Base-by-base conservation (phyloP, 2,113 vertebrate species). In the Misgurnus mizolepis region DNA sequence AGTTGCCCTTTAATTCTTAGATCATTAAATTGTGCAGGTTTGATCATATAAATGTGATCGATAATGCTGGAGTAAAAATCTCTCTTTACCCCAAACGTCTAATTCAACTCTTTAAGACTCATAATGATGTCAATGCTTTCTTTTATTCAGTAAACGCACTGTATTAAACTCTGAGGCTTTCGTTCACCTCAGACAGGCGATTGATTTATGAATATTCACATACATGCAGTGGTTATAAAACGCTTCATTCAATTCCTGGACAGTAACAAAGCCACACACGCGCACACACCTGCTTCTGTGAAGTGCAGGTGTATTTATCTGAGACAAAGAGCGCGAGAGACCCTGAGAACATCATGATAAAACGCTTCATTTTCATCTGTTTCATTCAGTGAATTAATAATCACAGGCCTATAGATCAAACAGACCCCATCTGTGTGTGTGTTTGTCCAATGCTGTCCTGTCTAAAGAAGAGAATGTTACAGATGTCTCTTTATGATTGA, bases 341-440 rank as follows among this genome's bases (percentile, higher is more conserved):
- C 71, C 77, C n/a, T 7, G 75, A 70, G 61, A 61, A 58, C 34
- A 58, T 62, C n/a, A 82, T 47, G 58, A 88, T 78, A 67, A 82
- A 85, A 68, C 18, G n/a, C 79, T 68, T 87, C 55, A 83, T 84
- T 80, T 83, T 50, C 39, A 69, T 84, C 75, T 18, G 9, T 41
- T 67, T 62, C 27, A 58, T 58, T 83, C 73, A 82, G 67, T 82
- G 81, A 70, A 73, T 68, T 87, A 72, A 89, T 90, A 90, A 87
- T 91, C 82, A 85, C 80, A 85, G 81, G 76, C 76, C 81, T 66
- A 58, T 43, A 7, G 50, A 92, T 92, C 87, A 90, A 88, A 87
- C 55, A 58, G 4, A 0, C 7, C 79, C 1, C 79, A 60, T 77
- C 88, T 85, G 88, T 87, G 49, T 34, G 40, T 80, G 75, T 71